phyloP scores from a whole-genome alignment of 2,888 invertebrate species.

The Erebia aethiops region DNA sequence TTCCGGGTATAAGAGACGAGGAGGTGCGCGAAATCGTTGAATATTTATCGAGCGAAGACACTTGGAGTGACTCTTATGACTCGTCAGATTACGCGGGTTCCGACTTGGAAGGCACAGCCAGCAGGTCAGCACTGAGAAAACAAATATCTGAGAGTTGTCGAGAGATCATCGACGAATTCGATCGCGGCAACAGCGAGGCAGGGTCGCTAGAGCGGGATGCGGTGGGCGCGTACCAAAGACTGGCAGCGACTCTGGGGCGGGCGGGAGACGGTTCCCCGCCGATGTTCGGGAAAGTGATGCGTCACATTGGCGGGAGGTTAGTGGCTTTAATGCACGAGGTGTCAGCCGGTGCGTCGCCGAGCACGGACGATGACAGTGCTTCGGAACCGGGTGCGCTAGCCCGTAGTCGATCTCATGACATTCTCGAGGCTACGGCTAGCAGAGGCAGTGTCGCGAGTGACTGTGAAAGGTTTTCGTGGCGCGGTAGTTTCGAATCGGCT shows the following conservation, averaged over 20 bases:
- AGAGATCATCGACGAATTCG: conserved; percentile 94
- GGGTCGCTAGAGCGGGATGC: conserved; percentile 88
- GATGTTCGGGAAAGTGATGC: conserved; percentile 94
- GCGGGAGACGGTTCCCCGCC: conserved; percentile 90
- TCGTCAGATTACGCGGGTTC: conserved; percentile 96
- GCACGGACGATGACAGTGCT: conserved; percentile 88
- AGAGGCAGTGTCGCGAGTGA: conserved; percentile 90
- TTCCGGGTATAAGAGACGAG: conserved; percentile 94
- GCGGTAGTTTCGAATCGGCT: conserved; percentile 96
- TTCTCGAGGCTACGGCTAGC: conserved; percentile 85
- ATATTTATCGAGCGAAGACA: conserved; percentile 95
- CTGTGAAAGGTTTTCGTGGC: conserved; percentile 95
- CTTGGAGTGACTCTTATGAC: conserved; percentile 97
- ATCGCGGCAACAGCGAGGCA: conserved; percentile 86
- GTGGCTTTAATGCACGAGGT: conserved; percentile 97
- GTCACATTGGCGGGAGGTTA: conserved; percentile 93
- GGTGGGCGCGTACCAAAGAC: conserved; percentile 92
- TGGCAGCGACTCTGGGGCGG: conserved; percentile 92
- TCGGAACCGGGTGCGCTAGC: conserved; percentile 87
- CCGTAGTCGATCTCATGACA: conserved; percentile 92
- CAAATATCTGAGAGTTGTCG: conserved; percentile 95
- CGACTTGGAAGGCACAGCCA: conserved; percentile 88
- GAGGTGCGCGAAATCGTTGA: conserved; percentile 96
- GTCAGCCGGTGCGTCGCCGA: conserved; percentile 89
- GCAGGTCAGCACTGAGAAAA: conserved; percentile 88